A percentile compares a stretch with the other conserved stretches of the same genome.
Evolutionary conservation across 2,113 vertebrate genomes (phyloP).

Genomic region (Cryptoleucopteryx plumbea): DNA sequence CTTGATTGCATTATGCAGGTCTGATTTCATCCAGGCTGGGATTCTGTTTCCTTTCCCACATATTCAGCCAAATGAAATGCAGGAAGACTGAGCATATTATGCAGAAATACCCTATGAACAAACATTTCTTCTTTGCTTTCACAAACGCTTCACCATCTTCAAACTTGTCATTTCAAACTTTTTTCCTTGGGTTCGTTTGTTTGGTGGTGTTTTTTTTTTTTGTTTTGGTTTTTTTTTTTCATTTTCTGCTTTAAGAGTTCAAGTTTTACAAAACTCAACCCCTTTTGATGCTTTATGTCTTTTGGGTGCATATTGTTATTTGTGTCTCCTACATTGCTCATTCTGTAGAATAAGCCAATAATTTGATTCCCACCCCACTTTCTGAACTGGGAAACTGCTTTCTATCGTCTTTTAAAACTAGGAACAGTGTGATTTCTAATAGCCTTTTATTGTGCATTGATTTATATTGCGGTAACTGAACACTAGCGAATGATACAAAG

Average conservation of each 20-base stretch:
- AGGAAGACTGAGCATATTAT: background rate
- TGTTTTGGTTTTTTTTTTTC: too few species aligned
- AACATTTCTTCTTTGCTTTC: background rate
- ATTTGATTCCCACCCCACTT: background rate
- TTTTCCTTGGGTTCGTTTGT: background rate
- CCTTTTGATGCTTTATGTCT: background rate
- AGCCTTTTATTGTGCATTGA: background rate
- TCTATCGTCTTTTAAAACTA: background rate
- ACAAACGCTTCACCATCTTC: background rate
- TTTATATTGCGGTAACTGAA: background rate
- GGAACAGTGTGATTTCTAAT: background rate
- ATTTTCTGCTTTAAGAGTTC: background rate
- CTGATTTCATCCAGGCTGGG: conserved; percentile 37
- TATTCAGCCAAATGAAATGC: background rate
- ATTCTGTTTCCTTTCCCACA: background rate
- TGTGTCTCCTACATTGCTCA: background rate
- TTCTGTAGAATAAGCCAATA: background rate
- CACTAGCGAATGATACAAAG: background rate
- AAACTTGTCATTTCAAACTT: background rate
- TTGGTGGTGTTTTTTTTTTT: fast-evolving
- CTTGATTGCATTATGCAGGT: conserved; percentile 66
- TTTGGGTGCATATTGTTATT: background rate
- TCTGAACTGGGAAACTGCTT: background rate
- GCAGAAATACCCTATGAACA: background rate
- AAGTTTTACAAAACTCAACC: background rate